Percentiles rank a stretch among this genome's conserved stretches.
Conservation (phyloP, 2,113 vertebrate genomes). For the Rhabdomys dilectus region DNA sequence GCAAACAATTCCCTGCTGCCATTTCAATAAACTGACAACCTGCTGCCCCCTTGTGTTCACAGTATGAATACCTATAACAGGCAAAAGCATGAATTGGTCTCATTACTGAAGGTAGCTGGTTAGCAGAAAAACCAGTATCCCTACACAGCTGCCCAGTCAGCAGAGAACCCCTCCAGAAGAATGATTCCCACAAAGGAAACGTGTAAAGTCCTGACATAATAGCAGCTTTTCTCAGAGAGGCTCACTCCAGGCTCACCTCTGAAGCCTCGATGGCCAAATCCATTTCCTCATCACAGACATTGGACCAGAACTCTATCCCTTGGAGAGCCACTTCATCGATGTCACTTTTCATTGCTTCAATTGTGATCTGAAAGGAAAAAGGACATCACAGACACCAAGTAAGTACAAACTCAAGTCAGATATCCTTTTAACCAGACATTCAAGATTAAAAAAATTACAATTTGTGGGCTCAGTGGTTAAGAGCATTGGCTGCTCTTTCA, state of each 20-base stretch:
- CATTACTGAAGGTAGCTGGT: neutral
- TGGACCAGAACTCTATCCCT: conserved; percentile 99
- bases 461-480: neutral
- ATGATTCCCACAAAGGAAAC: neutral
- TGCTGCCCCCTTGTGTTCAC: conserved; percentile 78
- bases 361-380: conserved; percentile 92
- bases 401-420: conserved; percentile 37
- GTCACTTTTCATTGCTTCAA: conserved; percentile 99
- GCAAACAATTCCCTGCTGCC: neutral
- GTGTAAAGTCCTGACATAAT: fast-evolving
- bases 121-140: neutral
- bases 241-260: conserved; percentile 88
- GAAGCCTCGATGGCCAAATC: conserved; percentile 98
- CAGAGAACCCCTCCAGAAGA: neutral
- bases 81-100: neutral
- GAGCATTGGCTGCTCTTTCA: no score
- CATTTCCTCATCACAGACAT: conserved; percentile 99
- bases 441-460: conserved; percentile 22
- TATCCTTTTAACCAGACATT: neutral
- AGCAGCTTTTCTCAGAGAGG: neutral
- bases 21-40: neutral
- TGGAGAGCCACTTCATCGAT: conserved; percentile 98
- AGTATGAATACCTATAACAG: neutral
- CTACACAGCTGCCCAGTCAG: neutral
- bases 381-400: neutral